A percentile compares a stretch with the other conserved stretches of the same genome.
phyloP scores from a whole-genome alignment of 53 echinoderm and acorn worm genomes.

The Luidia sarsii region DNA sequence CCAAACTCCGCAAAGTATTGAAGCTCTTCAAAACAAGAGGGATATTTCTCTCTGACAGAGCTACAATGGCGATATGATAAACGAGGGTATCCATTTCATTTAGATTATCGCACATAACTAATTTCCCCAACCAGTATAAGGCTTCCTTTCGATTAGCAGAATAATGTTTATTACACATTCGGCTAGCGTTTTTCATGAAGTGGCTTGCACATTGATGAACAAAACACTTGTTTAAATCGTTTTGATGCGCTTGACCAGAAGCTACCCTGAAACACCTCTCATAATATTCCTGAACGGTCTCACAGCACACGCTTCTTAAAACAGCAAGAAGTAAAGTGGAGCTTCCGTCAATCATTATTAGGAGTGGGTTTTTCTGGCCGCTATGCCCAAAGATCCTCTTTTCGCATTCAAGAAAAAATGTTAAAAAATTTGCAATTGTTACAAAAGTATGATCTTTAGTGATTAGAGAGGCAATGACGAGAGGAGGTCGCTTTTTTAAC shows the following conservation, averaged over 20 bases:
- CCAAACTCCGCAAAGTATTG: not conserved
- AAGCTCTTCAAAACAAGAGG: not conserved
- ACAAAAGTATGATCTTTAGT: not conserved
- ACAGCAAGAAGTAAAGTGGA: not conserved
- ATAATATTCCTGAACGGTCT: not conserved
- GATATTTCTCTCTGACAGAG: not conserved
- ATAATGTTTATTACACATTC: not conserved
- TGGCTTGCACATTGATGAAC: constrained; percentile 24
- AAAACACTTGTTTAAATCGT: not conserved
- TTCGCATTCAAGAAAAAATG: not conserved
- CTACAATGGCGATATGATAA: not conserved
- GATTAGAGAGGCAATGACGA: constrained; percentile 6
- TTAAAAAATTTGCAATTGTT: not conserved
- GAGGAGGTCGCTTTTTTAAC: not conserved
- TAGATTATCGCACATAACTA: not conserved
- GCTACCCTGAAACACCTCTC: not conserved
- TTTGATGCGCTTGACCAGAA: not conserved
- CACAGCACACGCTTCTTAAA: not conserved
- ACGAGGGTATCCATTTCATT: not conserved
- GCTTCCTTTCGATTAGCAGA: not conserved
- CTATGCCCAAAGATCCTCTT: not conserved
- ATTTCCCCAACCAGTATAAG: constrained; percentile 6
- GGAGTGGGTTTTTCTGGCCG: not conserved
- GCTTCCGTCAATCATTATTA: not conserved
- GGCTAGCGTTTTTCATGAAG: constrained; percentile 19